Conservation (phyloP, 2,113 vertebrate genomes). For the Istiophorus platypterus region DNA sequence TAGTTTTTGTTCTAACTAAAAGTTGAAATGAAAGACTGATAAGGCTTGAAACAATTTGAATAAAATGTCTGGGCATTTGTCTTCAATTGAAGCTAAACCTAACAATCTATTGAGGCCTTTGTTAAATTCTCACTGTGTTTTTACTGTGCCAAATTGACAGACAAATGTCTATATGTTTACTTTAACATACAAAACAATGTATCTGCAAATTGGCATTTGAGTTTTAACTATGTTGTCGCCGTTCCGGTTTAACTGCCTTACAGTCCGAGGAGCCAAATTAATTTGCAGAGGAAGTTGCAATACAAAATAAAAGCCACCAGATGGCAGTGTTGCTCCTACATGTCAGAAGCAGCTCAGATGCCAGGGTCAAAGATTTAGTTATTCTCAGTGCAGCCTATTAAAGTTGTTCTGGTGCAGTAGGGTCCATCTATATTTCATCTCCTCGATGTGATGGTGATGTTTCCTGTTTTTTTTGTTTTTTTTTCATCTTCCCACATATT, state of each 20-base stretch:
- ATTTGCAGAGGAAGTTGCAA: not conserved
- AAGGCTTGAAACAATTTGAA: not conserved
- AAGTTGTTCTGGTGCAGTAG: constrained; percentile 56
- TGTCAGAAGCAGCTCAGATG: constrained; percentile 16
- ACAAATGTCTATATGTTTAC: constrained; percentile 40
- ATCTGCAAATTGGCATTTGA: constrained; percentile 1
- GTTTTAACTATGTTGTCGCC: not conserved
- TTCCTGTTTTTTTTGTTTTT: constrained; percentile 39
- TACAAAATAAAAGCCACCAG: constrained; percentile 49
- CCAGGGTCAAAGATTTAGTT: constrained; percentile 50
- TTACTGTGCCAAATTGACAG: constrained; percentile 38
- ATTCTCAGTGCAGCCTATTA: constrained; percentile 60
- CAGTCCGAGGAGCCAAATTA: not conserved
- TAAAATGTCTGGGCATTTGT: constrained; percentile 10
- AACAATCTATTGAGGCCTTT: constrained; percentile 42
- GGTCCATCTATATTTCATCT: constrained; percentile 65
- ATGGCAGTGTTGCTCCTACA: constrained; percentile 74
- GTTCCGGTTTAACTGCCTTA: not conserved
- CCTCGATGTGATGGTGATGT: constrained; percentile 39
- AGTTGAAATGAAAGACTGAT: constrained; percentile 9
- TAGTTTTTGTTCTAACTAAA: not conserved
- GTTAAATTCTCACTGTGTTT: constrained; percentile 1
- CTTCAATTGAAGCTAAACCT: not conserved
- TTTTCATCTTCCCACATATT: constrained; percentile 24
- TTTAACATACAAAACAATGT: not conserved